Percentiles rank a stretch among this genome's conserved stretches.
phyloP scores from a whole-genome alignment of 2,888 invertebrate genomes.

The Nowickia ferox region DNA sequence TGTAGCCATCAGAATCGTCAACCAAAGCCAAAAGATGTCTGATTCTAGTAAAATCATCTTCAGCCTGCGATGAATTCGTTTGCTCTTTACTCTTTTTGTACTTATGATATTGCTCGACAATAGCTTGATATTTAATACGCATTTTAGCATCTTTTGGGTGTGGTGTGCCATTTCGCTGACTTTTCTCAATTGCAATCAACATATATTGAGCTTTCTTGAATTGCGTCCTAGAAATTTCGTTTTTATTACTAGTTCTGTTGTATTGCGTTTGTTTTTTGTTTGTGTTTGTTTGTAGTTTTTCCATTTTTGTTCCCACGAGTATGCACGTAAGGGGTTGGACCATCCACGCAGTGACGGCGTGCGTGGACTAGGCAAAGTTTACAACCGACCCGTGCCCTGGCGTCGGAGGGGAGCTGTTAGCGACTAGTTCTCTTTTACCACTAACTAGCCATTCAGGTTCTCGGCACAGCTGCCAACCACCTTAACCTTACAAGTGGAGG shows the following conservation, averaged over 20 bases:
- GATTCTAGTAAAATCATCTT: background rate
- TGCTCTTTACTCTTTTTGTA: no score
- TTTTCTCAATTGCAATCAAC: background rate
- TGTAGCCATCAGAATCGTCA: background rate
- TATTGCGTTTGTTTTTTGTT: background rate
- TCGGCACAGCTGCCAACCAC: conserved; percentile 54
- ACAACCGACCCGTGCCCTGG: conserved; percentile 49
- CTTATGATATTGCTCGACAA: background rate
- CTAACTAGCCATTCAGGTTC: conserved; percentile 57
- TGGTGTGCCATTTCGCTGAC: background rate
- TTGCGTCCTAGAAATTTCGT: background rate
- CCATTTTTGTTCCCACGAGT: conserved; percentile 53
- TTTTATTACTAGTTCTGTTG: background rate
- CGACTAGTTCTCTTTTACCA: conserved; percentile 48
- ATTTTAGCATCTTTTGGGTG: background rate
- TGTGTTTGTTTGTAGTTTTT: conserved; percentile 7
- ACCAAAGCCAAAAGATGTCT: background rate
- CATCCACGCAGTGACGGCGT: conserved; percentile 52
- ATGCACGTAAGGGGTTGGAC: conserved; percentile 44
- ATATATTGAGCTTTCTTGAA: background rate
- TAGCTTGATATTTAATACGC: background rate
- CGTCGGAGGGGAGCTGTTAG: conserved; percentile 51
- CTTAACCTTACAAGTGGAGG: conserved; percentile 54
- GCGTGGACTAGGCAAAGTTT: conserved; percentile 44
- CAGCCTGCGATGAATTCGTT: background rate